A percentile compares a stretch with the other conserved stretches of the same genome.
Evolutionary conservation across 2,888 invertebrate genomes (phyloP).

Genomic region (Callimorpha dominula): DNA sequence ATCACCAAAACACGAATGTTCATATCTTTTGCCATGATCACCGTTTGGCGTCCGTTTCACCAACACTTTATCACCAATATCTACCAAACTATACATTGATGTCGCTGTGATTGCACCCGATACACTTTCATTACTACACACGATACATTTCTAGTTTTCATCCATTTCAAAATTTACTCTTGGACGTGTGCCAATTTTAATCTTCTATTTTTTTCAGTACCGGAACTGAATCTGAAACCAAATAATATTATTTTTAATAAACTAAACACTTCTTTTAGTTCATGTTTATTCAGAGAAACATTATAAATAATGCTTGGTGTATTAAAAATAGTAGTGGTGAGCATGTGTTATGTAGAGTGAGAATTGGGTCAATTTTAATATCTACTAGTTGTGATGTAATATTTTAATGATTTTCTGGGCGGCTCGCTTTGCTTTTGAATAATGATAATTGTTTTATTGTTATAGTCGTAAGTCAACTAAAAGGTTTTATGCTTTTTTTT

Average conservation of each 20-base stretch:
- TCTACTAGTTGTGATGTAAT: constrained; percentile 33
- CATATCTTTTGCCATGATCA: constrained; percentile 68
- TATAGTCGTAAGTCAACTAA: neutral
- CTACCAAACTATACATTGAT: constrained; percentile 69
- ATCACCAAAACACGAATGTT: constrained; percentile 66
- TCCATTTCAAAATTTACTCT: constrained; percentile 55
- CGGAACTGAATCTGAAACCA: constrained; percentile 71
- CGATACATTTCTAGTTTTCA: constrained; percentile 40
- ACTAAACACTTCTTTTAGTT: constrained; percentile 55
- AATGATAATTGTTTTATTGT: neutral
- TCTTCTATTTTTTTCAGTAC: constrained; percentile 47
- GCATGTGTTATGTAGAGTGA: constrained; percentile 40
- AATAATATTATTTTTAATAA: constrained; percentile 61
- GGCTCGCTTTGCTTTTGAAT: constrained; percentile 22
- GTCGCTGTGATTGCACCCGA: constrained; percentile 39
- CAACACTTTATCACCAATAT: constrained; percentile 57
- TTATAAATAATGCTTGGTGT: constrained; percentile 39
- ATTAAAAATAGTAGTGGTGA: constrained; percentile 39
- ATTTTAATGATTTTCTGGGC: constrained; percentile 21
- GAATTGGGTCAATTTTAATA: constrained; percentile 49
- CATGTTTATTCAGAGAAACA: constrained; percentile 27
- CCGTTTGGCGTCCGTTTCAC: constrained; percentile 58
- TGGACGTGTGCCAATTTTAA: constrained; percentile 65
- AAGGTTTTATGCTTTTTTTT: neutral
- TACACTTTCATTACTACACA: constrained; percentile 30